Percentiles rank a stretch among this genome's conserved stretches.
phyloP scores from a whole-genome alignment of 1,140 invertebrate species.

The Leptinotarsa texana region DNA sequence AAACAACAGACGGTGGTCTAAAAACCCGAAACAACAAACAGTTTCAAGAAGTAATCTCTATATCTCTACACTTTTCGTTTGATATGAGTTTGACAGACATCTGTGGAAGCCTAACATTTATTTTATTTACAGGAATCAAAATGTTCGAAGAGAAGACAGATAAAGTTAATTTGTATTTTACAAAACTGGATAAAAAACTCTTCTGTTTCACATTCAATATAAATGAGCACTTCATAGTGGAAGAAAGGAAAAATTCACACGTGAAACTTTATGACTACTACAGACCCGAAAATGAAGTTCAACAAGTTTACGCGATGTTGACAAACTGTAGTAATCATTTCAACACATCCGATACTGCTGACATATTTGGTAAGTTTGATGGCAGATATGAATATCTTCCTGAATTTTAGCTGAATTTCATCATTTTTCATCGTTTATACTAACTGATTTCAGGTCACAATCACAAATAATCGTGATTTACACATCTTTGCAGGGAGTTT shows the following conservation, averaged over 20 bases:
- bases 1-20: too few species aligned
- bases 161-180: constrained; percentile 59
- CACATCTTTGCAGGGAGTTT: too few species aligned
- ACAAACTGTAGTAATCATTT: neutral
- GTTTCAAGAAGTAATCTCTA: too few species aligned
- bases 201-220: constrained; percentile 59
- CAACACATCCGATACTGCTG: neutral
- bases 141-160: constrained; percentile 59
- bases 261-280: constrained; percentile 75
- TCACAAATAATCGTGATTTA: too few species aligned
- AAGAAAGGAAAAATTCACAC: constrained; percentile 55
- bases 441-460: too few species aligned
- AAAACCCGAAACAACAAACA: too few species aligned
- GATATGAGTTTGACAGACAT: neutral
- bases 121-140: constrained; percentile 55
- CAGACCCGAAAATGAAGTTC: constrained; percentile 57
- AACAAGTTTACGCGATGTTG: constrained; percentile 35
- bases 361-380: too few species aligned
- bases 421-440: too few species aligned
- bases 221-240: constrained; percentile 48
- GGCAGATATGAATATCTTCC: too few species aligned
- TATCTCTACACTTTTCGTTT: too few species aligned
- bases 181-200: constrained; percentile 53
- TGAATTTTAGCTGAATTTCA: too few species aligned
- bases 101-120: constrained; percentile 36